Evolutionary conservation across 2,888 invertebrate genomes (phyloP).

Genomic region (Microctonus hyperodae): DNA sequence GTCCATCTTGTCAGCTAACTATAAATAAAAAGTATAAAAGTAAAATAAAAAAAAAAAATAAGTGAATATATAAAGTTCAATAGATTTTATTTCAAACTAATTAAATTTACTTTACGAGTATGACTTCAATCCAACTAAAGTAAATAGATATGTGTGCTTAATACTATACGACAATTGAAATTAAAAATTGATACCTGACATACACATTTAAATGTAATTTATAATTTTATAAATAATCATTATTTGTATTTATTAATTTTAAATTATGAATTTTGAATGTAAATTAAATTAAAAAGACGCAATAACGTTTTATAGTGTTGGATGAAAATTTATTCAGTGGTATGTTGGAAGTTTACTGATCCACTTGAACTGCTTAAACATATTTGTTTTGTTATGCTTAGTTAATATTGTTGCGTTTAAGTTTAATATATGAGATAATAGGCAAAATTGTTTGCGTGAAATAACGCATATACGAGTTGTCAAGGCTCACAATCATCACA

Average conservation of each 20-base stretch:
- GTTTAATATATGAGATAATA: conserved; percentile 6
- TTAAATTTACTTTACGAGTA: neutral
- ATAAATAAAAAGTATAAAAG: conserved; percentile 29
- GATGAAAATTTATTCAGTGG: neutral
- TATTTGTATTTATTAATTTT: neutral
- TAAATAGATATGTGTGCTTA: too few species aligned
- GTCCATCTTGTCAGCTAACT: conserved; percentile 53
- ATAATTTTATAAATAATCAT: neutral
- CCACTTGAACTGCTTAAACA: neutral
- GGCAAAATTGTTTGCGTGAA: neutral
- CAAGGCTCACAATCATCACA: conserved; percentile 24
- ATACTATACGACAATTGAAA: too few species aligned
- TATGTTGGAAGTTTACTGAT: neutral
- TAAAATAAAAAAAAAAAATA: neutral
- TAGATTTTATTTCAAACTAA: neutral
- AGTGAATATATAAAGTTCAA: neutral
- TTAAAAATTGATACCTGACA: too few species aligned
- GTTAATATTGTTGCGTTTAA: neutral
- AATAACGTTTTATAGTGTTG: neutral
- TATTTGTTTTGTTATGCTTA: conserved; percentile 21
- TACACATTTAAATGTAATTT: too few species aligned
- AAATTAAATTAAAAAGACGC: neutral
- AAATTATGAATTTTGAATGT: neutral
- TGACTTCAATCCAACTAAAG: neutral
- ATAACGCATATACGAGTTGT: conserved; percentile 17